Evolutionary conservation across 1,140 invertebrate genomes (phyloP), one percentile per base, ranked within the genome.

Genomic region (Popillia japonica): DNA sequence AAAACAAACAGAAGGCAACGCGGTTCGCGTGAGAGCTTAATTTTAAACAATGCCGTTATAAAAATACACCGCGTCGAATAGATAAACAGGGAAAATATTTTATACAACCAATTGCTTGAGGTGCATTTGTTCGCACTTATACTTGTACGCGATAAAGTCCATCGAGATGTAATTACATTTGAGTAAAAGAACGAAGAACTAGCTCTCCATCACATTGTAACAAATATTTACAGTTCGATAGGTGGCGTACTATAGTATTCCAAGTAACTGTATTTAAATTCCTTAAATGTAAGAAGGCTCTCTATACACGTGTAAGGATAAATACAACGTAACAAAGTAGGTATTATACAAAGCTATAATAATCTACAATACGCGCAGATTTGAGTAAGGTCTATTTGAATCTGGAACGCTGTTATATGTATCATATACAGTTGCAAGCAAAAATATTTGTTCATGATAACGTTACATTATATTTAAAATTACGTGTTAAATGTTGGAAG

Each of bases 1-100:
- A 68, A 68, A 68, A 68, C 61, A 68, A 68, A 68, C 61, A 68
- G 48, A 55, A 55, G 14, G 48, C 27, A 68, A 22, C 20, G 22
- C 22, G 22, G 61, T 10, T 34, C 20, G 61, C 22, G 61, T 68
- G 61, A 68, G 61, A 68, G 61, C 61, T 68, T 34, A 68, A 68
- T 68, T 68, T 68, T 27, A 68, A 68, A 68, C 61, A 68, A 68
- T 68, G 61, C 61, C 61, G 61, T 68, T 68, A 68, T 27, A 68
- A 68, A 68, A 68, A 68, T 68, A 68, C 61, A 68, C 61, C 61
- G 61, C 61, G 22, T 9, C 61, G 22, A 68, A 68, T 68, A 34
- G 61, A 7, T 22, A 68, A 22, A 34, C 17, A 68, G 9, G 20
- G 59, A 64, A 68, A 34, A 68, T 68, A 7, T 68, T 23, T 2